phyloP scores from a whole-genome alignment of 2,888 invertebrate genomes.

The Oegoconia quadripuncta region DNA sequence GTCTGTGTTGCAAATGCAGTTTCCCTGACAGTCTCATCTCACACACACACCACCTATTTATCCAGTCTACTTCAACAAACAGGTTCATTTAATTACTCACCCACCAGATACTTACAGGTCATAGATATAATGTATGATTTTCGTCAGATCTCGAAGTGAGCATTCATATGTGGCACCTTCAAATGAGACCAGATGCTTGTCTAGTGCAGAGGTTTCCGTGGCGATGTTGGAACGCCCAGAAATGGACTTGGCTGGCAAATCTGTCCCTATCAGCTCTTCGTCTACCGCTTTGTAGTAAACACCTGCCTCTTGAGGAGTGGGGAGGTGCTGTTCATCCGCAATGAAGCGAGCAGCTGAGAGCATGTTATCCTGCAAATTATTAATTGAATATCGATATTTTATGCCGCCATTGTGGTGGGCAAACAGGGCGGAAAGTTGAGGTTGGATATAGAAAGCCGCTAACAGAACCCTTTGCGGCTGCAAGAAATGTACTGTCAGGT shows the following conservation, averaged over 20 bases:
- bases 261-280: not conserved
- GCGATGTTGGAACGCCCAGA: not conserved
- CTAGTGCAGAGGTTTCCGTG: not conserved
- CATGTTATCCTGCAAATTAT: conserved; percentile 75
- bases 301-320: conserved; percentile 46
- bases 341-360: conserved; percentile 48
- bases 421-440: too few relatives aligned
- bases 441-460: too few relatives aligned
- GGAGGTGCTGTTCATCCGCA: conserved; percentile 35
- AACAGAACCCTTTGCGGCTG: too few relatives aligned
- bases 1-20: too few relatives aligned
- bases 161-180: conserved; percentile 45
- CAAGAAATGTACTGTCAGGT: too few relatives aligned
- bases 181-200: conserved; percentile 40
- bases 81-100: not conserved
- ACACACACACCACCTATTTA: too few relatives aligned
- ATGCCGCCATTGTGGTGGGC: too few relatives aligned
- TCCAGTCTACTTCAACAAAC: not conserved
- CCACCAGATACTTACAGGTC: conserved; percentile 56
- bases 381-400: too few relatives aligned
- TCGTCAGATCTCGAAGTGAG: conserved; percentile 46
- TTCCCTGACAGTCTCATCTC: too few relatives aligned
- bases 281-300: conserved; percentile 44
- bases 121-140: conserved; percentile 68
- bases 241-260: too few relatives aligned